Conservation (phyloP, 2,113 vertebrate species). For the Crypturellus undulatus region DNA sequence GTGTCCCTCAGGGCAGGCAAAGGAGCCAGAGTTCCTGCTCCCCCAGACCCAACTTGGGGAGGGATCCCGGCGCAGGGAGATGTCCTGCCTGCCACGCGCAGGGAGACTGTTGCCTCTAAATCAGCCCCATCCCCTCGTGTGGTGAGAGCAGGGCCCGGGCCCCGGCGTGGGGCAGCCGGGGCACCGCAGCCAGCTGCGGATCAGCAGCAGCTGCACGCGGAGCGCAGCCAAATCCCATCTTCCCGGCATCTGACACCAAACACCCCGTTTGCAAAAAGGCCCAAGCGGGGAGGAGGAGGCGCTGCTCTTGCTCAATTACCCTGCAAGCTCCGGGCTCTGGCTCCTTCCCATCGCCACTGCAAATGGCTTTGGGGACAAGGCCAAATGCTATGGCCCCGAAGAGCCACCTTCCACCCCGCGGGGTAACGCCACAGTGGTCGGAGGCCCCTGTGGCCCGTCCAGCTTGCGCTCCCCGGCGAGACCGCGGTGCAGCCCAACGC, state of each 20-base stretch:
- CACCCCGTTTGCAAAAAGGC: background rate
- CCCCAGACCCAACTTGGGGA: background rate
- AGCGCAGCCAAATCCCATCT: background rate
- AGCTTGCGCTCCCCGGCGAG: rapidly evolving
- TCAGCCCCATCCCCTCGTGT: rapidly evolving
- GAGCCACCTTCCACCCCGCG: background rate
- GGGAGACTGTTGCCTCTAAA: background rate
- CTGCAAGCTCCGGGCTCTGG: background rate
- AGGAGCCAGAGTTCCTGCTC: background rate
- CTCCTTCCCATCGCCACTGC: rapidly evolving
- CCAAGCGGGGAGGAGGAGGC: background rate
- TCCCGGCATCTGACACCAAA: background rate
- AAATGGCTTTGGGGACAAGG: rapidly evolving
- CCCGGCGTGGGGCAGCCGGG: rapidly evolving
- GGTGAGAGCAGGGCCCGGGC: background rate
- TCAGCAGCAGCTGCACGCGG: background rate
- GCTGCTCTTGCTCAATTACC: background rate
- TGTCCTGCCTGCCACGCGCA: background rate
- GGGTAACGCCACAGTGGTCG: rapidly evolving
- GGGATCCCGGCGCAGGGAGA: background rate
- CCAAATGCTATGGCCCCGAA: rapidly evolving
- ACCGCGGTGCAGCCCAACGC: background rate
- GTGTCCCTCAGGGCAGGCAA: rapidly evolving
- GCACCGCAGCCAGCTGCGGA: background rate
- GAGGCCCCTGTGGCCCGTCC: background rate